phyloP scores from a whole-genome alignment of 2,113 vertebrate genomes.

The Cavia aperea region DNA sequence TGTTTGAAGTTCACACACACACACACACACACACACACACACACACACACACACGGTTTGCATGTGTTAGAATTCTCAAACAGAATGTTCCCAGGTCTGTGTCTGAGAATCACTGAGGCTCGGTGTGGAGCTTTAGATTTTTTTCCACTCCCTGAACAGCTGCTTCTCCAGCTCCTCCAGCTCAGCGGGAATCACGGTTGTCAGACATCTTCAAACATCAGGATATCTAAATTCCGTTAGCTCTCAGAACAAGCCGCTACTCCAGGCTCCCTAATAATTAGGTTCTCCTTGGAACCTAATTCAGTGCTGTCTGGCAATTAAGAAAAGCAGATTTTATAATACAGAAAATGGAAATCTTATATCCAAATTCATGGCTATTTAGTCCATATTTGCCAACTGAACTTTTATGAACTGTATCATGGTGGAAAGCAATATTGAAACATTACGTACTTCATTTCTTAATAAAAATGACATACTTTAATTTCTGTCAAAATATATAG shows the following conservation, averaged over 20 bases:
- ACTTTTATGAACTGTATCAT: background rate
- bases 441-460: background rate
- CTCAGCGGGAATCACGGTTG: background rate
- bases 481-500: background rate
- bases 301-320: background rate
- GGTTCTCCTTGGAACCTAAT: background rate
- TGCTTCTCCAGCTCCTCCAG: background rate
- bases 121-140: background rate
- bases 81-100: background rate
- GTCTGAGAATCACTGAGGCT: background rate
- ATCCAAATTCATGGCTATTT: background rate
- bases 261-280: background rate
- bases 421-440: background rate
- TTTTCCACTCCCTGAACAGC: background rate
- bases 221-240: background rate
- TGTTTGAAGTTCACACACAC: background rate
- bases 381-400: background rate
- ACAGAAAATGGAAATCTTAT: background rate
- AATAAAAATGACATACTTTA: background rate
- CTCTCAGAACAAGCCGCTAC: background rate
- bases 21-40: background rate
- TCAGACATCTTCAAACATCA: background rate
- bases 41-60: background rate
- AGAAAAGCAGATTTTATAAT: background rate
- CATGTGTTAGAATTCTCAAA: background rate